Conservation (phyloP, 2,797 vertebrate genomes). For the Pelochelys cantorii region DNA sequence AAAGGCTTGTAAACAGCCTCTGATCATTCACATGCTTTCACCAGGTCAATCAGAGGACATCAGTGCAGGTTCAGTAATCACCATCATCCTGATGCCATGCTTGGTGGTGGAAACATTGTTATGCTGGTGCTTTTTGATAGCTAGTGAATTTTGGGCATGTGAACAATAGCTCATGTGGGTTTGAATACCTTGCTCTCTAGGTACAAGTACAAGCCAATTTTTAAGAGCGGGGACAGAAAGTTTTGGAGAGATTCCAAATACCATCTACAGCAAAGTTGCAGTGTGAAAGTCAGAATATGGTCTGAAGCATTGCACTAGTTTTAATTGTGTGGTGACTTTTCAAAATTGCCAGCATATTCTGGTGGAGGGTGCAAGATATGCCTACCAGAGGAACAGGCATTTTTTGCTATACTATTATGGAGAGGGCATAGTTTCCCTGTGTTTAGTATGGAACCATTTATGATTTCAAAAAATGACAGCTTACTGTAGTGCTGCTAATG, state of each 20-base stretch:
- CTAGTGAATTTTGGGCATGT: background rate
- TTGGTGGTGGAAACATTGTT: background rate
- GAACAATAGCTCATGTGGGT: background rate
- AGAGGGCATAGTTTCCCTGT: background rate
- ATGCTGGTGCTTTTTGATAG: background rate
- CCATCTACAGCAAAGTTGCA: background rate
- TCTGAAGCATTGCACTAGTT: background rate
- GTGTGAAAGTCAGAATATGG: background rate
- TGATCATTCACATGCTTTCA: background rate
- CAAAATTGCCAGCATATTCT: background rate
- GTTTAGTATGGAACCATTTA: background rate
- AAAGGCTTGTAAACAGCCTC: background rate
- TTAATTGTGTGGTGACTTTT: background rate
- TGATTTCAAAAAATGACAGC: background rate
- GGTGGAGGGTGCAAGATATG: background rate
- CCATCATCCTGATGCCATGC: background rate
- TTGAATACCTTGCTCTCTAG: constrained; percentile 11
- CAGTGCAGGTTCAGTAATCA: fast-evolving
- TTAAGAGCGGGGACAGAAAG: background rate
- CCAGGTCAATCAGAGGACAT: background rate
- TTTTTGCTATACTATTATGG: background rate
- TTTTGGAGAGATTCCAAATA: background rate
- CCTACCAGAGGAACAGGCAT: background rate
- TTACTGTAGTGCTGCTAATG: background rate
- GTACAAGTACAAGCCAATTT: background rate